phyloP scores from a whole-genome alignment of 2,888 invertebrate species.

The Monopis laevigella region DNA sequence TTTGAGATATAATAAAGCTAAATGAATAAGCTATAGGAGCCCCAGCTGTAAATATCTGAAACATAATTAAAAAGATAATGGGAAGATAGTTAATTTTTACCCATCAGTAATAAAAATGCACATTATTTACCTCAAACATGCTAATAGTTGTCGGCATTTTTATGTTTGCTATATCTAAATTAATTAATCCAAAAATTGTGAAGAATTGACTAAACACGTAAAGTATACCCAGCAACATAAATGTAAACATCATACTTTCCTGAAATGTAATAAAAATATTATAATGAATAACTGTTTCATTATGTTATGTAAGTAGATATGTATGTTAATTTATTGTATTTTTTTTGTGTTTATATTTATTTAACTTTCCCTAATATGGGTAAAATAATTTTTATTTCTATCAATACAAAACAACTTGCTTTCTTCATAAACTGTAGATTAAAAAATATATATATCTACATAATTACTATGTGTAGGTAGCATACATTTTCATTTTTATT shows the following conservation, averaged over 20 bases:
- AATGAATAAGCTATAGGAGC: slow-evolving; percentile 56
- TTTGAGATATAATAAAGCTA: slow-evolving; percentile 39
- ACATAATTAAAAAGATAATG: no score
- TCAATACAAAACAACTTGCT: no score
- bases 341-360: no score
- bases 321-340: no score
- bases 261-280: slow-evolving; percentile 33
- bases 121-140: slow-evolving; percentile 44
- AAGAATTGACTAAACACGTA: slow-evolving; percentile 60
- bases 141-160: slow-evolving; percentile 54
- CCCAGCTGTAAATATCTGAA: slow-evolving; percentile 54
- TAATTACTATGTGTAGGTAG: no score
- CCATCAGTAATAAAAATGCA: neutral
- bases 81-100: neutral
- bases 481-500: no score
- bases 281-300: no score
- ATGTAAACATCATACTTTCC: slow-evolving; percentile 62
- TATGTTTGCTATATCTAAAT: slow-evolving; percentile 53
- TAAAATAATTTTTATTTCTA: no score
- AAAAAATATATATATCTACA: no score
- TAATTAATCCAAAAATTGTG: slow-evolving; percentile 53
- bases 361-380: no score
- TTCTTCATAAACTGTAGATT: no score
- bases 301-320: no score
- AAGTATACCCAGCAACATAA: slow-evolving; percentile 44